Base-by-base conservation (phyloP, 2,113 vertebrate species). In the Rhinopithecus roxellana region DNA sequence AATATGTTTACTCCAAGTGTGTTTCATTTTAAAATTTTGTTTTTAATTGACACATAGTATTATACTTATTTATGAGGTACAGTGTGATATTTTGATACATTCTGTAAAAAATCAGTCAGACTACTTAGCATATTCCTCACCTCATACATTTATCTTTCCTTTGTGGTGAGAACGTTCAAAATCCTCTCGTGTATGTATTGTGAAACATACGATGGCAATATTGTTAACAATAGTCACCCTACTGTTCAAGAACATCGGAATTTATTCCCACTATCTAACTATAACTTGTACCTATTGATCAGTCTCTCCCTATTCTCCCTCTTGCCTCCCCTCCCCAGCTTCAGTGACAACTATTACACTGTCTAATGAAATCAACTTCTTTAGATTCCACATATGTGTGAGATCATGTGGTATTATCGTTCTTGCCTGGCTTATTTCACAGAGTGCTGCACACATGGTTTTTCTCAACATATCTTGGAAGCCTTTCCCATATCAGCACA, bases 1-100 rank as follows among this genome's bases (percentile, higher is more conserved):
- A 97, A 86, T 92, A 77, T 86, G 25, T 93, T 97, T 97, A 96
- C 90, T 95, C 92, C 79, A 96, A 89, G 77, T 93, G 48, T 94
- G n/a, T 91, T 97, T 83, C 61, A 25, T 50, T 74, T 43, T 13
- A 40, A n/a, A 74, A 25, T 25, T 74, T 70, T n/a, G 67, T n/a
- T 70, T 70, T 43, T 74, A 43, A 43, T 43, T 43, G 22, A 40
- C 38, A 74, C 38, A 74, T 43, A 40, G 43, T 84, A 25, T 74
- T 43, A 3, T 43, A 25, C 38, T 22, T 72, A 38, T 22, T 43
- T 43, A 74, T 74, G 38, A 40, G 22, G 38, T 12, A 74, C 38
- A 43, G 72, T 40, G n/a, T 40, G 70, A 38, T 40, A 38, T 72
- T 72, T 72, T 22, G 18, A 64, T 64, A 64, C 30, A 64, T 64